Conservation (phyloP, 1,140 invertebrate genomes). For the Lordiphosa clarofinis region DNA sequence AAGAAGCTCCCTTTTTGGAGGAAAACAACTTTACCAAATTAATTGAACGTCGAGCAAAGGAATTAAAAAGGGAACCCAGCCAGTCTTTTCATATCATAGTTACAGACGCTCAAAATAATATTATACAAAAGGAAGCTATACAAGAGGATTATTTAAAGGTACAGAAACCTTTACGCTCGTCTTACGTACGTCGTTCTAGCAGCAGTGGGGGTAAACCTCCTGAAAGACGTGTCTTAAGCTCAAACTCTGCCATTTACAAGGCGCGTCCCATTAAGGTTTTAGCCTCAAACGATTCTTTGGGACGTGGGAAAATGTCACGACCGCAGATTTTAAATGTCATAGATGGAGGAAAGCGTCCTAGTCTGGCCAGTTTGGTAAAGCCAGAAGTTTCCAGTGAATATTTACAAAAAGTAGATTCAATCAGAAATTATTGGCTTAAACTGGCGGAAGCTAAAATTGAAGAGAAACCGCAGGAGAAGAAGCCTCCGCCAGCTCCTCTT, state of each 20-base stretch:
- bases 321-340: slow-evolving; percentile 83
- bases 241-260: slow-evolving; percentile 64
- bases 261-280: slow-evolving; percentile 71
- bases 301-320: slow-evolving; percentile 80
- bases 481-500: background rate
- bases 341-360: slow-evolving; percentile 51
- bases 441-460: slow-evolving; percentile 75
- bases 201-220: slow-evolving; percentile 42
- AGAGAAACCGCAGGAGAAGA: slow-evolving; percentile 4
- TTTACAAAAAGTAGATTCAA: slow-evolving; percentile 84
- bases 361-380: slow-evolving; percentile 23
- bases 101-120: slow-evolving; percentile 72
- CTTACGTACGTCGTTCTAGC: slow-evolving; percentile 43
- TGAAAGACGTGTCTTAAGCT: slow-evolving; percentile 64
- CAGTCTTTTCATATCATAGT: slow-evolving; percentile 68
- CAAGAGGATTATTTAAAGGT: slow-evolving; percentile 23
- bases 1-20: slow-evolving; percentile 61
- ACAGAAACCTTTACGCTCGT: slow-evolving; percentile 22
- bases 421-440: slow-evolving; percentile 85
- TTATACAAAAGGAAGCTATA: slow-evolving; percentile 71
- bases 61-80: slow-evolving; percentile 45
- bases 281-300: slow-evolving; percentile 22
- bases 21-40: slow-evolving; percentile 70
- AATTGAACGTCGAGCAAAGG: slow-evolving; percentile 69
- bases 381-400: slow-evolving; percentile 82